phyloP scores from a whole-genome alignment of 2,888 invertebrate species.

The Diarsia rubi region DNA sequence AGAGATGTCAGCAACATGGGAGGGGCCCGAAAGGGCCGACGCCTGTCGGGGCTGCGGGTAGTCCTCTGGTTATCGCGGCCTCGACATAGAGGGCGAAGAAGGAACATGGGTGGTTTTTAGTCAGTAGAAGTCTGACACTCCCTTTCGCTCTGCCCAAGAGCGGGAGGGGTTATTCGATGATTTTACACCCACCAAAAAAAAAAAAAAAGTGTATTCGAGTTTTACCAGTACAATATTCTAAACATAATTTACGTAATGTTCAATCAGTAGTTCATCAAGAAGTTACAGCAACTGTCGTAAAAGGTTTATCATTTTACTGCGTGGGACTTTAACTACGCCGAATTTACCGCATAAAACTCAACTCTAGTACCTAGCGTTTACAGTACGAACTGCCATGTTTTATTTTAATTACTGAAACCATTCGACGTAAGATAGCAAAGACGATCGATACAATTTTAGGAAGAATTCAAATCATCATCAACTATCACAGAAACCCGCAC shows the following conservation, averaged over 20 bases:
- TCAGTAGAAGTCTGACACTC: no score
- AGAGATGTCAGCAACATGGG: no score
- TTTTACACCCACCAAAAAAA: no score
- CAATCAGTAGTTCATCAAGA: conserved; percentile 48
- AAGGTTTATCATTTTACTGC: conserved; percentile 68
- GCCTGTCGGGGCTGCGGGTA: no score
- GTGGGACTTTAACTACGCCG: conserved; percentile 49
- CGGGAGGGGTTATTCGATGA: no score
- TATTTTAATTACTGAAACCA: conserved; percentile 56
- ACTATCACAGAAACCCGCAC: no score
- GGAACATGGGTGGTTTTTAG: no score
- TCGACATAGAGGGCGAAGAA: no score
- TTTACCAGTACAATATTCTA: neutral
- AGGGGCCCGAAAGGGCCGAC: no score
- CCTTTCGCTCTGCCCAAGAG: no score
- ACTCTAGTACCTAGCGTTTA: conserved; percentile 49
- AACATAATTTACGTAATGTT: conserved; percentile 33
- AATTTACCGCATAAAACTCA: conserved; percentile 58
- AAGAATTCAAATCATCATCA: neutral
- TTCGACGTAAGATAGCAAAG: conserved; percentile 27
- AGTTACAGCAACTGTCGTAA: conserved; percentile 63
- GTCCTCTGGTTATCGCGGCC: no score
- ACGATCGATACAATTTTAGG: conserved; percentile 6
- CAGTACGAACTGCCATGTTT: conserved; percentile 47
- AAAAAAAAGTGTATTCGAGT: no score